Base-by-base conservation (phyloP, 2,797 vertebrate species). In the Thaleichthys pacificus region DNA sequence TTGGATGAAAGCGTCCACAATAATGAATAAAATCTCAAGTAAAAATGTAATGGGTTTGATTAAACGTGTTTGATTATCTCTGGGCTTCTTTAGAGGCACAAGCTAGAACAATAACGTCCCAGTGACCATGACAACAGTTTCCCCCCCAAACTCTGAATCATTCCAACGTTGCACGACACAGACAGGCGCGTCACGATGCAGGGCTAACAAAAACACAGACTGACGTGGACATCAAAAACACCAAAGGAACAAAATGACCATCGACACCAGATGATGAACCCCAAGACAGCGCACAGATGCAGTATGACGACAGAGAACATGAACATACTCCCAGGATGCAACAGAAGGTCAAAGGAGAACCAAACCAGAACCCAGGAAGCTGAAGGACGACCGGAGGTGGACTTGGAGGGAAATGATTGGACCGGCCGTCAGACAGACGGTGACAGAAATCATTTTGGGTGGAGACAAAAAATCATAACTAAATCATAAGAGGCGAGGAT, bases 211-310 rank as follows among this genome's bases (percentile, higher is more conserved):
- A 2, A 26, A n/a, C 65, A 81, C 35, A 17, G 28, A 81, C 63
- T 42, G 22, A 68, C 19, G 82, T 12, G 80, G 64, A 70, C 12
- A 68, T 8, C n/a, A 61, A 66, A 8, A 42, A 84, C 72, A 72
- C 69, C 83, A 60, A 67, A 70, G 30, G 51, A 76, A 85, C 75
- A 80, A 76, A 86, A 89, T 79, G 85, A 38, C 75, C 76, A 77
- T 78, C 69, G 88, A 82, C 82, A 86, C 49, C 82, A 78, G 77
- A 84, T 75, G 70, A 83, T 83, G 42, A 87, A 83, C 54, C 75
- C 72, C 84, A 84, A 47, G 61, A 85, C 15, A 80, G 35, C 32
- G 69, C 81, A 80, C 76, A 76, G 61, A 5, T 24, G 1, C 26
- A 79, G 35, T 68, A 68, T 61, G 58, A 87, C 30, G 77, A 22